Percentiles rank a stretch among this genome's conserved stretches.
Evolutionary conservation across 1,140 invertebrate genomes (phyloP).

Genomic region (Mactra quadrangularis): DNA sequence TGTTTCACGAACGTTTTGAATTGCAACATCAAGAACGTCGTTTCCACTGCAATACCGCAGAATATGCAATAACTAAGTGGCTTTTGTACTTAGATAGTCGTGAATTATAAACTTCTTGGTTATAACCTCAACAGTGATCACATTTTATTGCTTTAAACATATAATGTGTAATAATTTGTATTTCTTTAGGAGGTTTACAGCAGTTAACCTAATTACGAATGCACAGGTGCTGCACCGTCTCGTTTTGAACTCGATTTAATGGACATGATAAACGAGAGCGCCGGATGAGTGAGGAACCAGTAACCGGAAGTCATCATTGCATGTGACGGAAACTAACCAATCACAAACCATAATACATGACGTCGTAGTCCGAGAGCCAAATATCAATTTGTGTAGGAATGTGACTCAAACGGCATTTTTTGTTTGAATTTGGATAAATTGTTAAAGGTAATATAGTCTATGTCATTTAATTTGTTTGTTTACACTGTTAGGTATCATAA

Average conservation of each 20-base stretch:
- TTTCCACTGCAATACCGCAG: too few species aligned
- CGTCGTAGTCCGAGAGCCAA: conserved; percentile 52
- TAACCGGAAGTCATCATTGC: conserved; percentile 11
- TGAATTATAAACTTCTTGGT: too few species aligned
- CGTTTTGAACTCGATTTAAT: neutral
- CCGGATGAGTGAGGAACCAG: neutral
- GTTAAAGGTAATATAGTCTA: neutral
- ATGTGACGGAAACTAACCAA: conserved; percentile 30
- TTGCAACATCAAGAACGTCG: too few species aligned
- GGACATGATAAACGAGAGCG: neutral
- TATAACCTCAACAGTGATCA: too few species aligned
- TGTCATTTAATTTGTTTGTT: too few species aligned
- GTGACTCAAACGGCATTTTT: conserved; percentile 11
- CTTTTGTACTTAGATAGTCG: too few species aligned
- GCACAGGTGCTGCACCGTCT: conserved; percentile 35
- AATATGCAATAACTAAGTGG: too few species aligned
- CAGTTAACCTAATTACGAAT: conserved; percentile 40
- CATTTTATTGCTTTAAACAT: too few species aligned
- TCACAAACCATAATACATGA: conserved; percentile 55
- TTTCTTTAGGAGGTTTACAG: conserved; percentile 27
- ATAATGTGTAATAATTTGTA: too few species aligned
- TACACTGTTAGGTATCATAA: too few species aligned
- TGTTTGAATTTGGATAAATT: neutral
- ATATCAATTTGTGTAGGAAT: conserved; percentile 49
- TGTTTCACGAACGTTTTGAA: too few species aligned